Evolutionary conservation across 1,140 invertebrate species (phyloP).

Genomic region (Fopius arisanus): DNA sequence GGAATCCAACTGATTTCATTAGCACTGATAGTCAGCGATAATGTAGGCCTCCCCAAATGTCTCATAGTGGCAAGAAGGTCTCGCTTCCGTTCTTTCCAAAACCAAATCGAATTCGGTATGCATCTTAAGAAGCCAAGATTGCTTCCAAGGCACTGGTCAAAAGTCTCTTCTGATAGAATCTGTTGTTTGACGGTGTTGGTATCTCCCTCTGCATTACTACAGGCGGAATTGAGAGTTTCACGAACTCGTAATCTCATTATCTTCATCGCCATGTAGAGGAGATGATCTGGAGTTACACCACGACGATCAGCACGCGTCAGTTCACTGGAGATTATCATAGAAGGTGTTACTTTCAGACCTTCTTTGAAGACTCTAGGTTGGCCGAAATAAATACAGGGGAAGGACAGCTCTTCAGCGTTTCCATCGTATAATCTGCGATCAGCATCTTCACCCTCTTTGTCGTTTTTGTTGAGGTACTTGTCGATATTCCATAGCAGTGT

Average conservation of each 20-base stretch:
- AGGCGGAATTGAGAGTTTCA: conserved; percentile 33
- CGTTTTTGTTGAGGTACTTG: conserved; percentile 32
- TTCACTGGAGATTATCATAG: conserved; percentile 37
- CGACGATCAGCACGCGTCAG: conserved; percentile 33
- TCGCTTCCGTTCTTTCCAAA: conserved; percentile 49
- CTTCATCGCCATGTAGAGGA: conserved; percentile 36
- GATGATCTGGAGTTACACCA: conserved; percentile 19
- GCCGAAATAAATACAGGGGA: conserved; percentile 50
- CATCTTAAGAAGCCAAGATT: conserved; percentile 33
- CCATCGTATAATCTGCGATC: conserved; percentile 37
- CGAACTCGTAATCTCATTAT: conserved; percentile 32
- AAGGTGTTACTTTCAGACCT: conserved; percentile 28
- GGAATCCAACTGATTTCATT: conserved; percentile 51
- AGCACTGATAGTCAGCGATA: conserved; percentile 43
- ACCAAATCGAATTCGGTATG: conserved; percentile 33
- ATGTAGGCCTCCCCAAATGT: conserved; percentile 45
- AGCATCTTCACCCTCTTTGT: conserved; percentile 37
- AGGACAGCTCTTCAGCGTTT: conserved; percentile 53
- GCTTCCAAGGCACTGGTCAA: conserved; percentile 26
- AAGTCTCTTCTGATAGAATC: conserved; percentile 5
- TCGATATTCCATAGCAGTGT: conserved; percentile 25
- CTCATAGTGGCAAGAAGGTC: conserved; percentile 54
- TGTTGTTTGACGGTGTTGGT: conserved; percentile 19
- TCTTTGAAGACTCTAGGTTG: conserved; percentile 45
- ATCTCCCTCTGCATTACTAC: conserved; percentile 33